Percentiles rank a stretch among this genome's conserved stretches.
Conservation (phyloP, 1,140 invertebrate genomes). For the Ostrea edulis region DNA sequence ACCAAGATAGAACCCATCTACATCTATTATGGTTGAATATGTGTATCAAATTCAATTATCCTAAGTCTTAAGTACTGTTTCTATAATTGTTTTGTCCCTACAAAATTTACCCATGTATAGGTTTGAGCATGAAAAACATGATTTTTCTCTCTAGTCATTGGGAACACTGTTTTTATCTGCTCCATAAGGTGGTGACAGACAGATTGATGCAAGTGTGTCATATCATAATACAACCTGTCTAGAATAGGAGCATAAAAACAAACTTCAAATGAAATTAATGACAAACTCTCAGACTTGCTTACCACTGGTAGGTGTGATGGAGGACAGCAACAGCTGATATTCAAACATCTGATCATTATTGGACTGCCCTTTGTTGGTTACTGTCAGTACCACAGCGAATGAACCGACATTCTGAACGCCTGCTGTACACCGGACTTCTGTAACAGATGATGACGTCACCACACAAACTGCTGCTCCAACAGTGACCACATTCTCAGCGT, state of each 20-base stretch:
- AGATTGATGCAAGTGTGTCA: too few species aligned
- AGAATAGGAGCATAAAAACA: background rate
- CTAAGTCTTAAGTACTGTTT: too few species aligned
- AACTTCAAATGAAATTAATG: background rate
- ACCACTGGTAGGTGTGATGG: slow-evolving; percentile 64
- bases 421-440: slow-evolving; percentile 57
- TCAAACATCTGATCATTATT: slow-evolving; percentile 63
- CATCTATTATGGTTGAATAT: background rate
- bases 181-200: too few species aligned
- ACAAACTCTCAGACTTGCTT: background rate
- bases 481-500: slow-evolving; percentile 54
- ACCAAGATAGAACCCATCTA: too few species aligned
- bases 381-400: slow-evolving; percentile 59
- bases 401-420: slow-evolving; percentile 60
- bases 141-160: too few species aligned
- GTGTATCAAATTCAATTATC: background rate
- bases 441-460: slow-evolving; percentile 53
- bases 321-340: slow-evolving; percentile 55
- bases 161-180: too few species aligned
- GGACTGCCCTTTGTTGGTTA: slow-evolving; percentile 54
- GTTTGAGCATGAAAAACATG: too few species aligned
- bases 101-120: too few species aligned
- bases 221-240: too few species aligned
- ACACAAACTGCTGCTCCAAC: slow-evolving; percentile 58
- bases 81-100: too few species aligned